Conservation (phyloP, 2,888 invertebrate genomes). For the Fissipunctia ypsillon region DNA sequence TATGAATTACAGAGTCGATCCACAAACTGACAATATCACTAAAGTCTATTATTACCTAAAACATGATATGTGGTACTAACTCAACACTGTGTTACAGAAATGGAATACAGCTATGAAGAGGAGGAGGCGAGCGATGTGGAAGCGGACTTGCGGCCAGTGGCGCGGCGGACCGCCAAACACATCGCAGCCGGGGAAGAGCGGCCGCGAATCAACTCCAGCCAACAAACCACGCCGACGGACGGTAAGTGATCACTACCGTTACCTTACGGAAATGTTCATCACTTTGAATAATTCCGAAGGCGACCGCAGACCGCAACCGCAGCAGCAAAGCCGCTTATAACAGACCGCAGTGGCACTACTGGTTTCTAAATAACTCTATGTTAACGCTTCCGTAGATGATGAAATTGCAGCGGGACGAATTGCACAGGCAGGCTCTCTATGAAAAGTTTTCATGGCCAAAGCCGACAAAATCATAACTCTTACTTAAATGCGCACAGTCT, state of each 20-base stretch:
- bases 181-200: conserved; percentile 92
- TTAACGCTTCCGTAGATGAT: background rate
- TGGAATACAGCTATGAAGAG: conserved; percentile 86
- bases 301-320: background rate
- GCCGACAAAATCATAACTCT: background rate
- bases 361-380: background rate
- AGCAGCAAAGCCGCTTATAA: background rate
- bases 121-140: conserved; percentile 85
- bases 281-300: background rate
- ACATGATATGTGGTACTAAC: background rate
- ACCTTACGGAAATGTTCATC: background rate
- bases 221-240: conserved; percentile 88
- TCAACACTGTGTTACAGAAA: conserved; percentile 75
- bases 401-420: background rate
- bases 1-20: background rate
- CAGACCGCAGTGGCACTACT: background rate
- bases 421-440: background rate
- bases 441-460: background rate
- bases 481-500: background rate
- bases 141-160: conserved; percentile 83
- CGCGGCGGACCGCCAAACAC: conserved; percentile 90
- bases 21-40: background rate
- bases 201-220: conserved; percentile 89
- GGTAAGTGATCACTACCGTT: conserved; percentile 74
- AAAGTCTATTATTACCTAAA: background rate